A percentile compares a stretch with the other conserved stretches of the same genome.
Evolutionary conservation across 2,888 invertebrate species (phyloP).

Genomic region (Argyresthia albistria): DNA sequence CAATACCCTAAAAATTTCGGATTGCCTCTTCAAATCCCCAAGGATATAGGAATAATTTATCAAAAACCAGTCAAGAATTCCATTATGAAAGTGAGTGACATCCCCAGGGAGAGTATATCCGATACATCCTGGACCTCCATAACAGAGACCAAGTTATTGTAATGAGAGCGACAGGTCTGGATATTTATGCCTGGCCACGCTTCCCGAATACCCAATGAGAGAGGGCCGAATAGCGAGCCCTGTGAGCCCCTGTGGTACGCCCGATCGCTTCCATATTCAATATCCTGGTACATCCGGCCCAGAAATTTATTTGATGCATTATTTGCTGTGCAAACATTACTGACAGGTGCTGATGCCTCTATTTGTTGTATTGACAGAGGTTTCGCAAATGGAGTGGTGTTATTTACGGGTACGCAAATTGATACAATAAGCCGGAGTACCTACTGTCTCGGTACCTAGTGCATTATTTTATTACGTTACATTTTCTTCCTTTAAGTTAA

Average conservation of each 20-base stretch:
- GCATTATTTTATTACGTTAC: constrained; percentile 11
- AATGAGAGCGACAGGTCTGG: constrained; percentile 57
- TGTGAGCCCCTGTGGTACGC: constrained; percentile 10
- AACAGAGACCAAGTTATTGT: constrained; percentile 53
- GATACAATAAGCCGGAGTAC: constrained; percentile 28
- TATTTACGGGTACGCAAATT: constrained; percentile 34
- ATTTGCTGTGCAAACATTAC: constrained; percentile 42
- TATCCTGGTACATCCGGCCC: constrained; percentile 28
- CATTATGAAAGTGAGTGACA: constrained; percentile 55
- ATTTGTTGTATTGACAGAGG: constrained; percentile 32
- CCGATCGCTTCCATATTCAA: constrained; percentile 28
- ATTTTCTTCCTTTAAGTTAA: neutral
- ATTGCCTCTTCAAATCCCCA: neutral
- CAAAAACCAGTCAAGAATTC: constrained; percentile 29
- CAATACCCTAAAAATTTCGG: neutral
- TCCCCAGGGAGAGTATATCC: constrained; percentile 52
- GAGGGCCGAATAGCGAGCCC: constrained; percentile 12
- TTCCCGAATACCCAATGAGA: constrained; percentile 59
- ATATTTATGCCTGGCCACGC: constrained; percentile 65
- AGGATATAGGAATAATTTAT: neutral
- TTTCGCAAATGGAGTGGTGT: constrained; percentile 13
- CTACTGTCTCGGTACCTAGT: constrained; percentile 14
- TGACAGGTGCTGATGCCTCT: constrained; percentile 46
- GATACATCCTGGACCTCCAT: constrained; percentile 47
- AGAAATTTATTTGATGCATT: constrained; percentile 31